phyloP scores from a whole-genome alignment of 1,140 invertebrate genomes.

The Drosophila melanica region DNA sequence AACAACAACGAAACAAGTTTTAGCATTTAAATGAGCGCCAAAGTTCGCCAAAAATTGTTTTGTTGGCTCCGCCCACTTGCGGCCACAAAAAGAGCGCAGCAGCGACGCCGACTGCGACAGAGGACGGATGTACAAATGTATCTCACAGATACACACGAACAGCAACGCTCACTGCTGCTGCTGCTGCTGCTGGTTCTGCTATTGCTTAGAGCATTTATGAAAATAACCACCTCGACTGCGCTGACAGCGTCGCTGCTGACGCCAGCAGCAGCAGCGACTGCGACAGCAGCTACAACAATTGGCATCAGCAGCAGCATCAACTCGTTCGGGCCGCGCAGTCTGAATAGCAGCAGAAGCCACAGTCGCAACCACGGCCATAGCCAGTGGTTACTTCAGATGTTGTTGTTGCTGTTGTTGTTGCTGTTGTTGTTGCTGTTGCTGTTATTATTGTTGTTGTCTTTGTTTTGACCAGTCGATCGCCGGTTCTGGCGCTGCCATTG shows the following conservation, averaged over 20 bases:
- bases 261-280: slow-evolving; percentile 4
- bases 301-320: slow-evolving; percentile 46
- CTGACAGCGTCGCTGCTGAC: slow-evolving; percentile 19
- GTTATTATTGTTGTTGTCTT: slow-evolving; percentile 50
- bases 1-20: slow-evolving; percentile 47
- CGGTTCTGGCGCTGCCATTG: slow-evolving; percentile 25
- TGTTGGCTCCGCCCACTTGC: slow-evolving; percentile 71
- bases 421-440: slow-evolving; percentile 7
- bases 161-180: slow-evolving; percentile 1
- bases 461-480: slow-evolving; percentile 78
- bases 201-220: slow-evolving; percentile 61
- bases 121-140: slow-evolving; percentile 45
- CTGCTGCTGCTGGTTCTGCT: slow-evolving; percentile 21
- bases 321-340: slow-evolving; percentile 71
- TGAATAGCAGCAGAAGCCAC: slow-evolving; percentile 41
- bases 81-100: slow-evolving; percentile 30
- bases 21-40: slow-evolving; percentile 72
- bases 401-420: slow-evolving; percentile 22
- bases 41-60: slow-evolving; percentile 62
- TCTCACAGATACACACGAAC: slow-evolving; percentile 52
- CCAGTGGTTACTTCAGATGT: slow-evolving; percentile 40
- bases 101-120: slow-evolving; percentile 35
- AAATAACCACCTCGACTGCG: slow-evolving; percentile 57
- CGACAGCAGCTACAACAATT: not conserved
- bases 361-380: slow-evolving; percentile 11